Base-by-base conservation (phyloP, 2,113 vertebrate species). In the Cyprinus carpio region DNA sequence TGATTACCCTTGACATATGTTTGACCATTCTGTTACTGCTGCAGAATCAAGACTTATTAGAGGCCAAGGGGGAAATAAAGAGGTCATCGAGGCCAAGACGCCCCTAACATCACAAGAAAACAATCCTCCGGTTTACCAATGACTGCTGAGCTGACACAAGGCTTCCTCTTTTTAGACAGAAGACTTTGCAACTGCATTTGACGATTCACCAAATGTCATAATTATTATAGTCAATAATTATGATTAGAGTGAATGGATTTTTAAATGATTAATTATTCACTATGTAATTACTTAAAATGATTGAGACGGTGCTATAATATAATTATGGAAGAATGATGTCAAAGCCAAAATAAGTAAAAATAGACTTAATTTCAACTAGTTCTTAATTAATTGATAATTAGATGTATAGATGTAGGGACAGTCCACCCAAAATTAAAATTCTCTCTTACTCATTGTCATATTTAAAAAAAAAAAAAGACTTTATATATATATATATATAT, bases 1-100 rank as follows among this genome's bases (percentile, higher is more conserved):
- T 94, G 94, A 95, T 95, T 95, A 94, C 93, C 92, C 92, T 93
- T 94, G 94, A 95, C 94, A 95, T 94, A 95, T 95, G 94, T 95
- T 95, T 93, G 92, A 94, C 93, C 94, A 94, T 95, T 94, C 93
- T 93, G 93, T 93, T 94, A 92, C 92, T 91, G 90, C 91, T 79
- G 88, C 83, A 92, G 90, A 93, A 91, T 92, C 89, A 92, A 93
- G 91, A 92, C 91, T 94, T 93, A 94, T 94, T 94, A 94, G 90
- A 88, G 86, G 88, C 91, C 89, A 89, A 91, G 86, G 31, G 8
- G 1, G 1, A 91, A 87, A 87, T 88, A 87, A 34, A 87, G 74
- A 88, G 94, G 94, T 95, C 92, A 92, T 76, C 2, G 49, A 87
- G 94, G 92, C 94, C 91, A 91, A 87, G 82, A 80, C 86, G 29